Percentiles rank a stretch among this genome's conserved stretches.
These are phyloP conservation scores for Melieria picta DNA, from an alignment of 2,888 invertebrate genomes.

Conservation along the genomic window DNA sequence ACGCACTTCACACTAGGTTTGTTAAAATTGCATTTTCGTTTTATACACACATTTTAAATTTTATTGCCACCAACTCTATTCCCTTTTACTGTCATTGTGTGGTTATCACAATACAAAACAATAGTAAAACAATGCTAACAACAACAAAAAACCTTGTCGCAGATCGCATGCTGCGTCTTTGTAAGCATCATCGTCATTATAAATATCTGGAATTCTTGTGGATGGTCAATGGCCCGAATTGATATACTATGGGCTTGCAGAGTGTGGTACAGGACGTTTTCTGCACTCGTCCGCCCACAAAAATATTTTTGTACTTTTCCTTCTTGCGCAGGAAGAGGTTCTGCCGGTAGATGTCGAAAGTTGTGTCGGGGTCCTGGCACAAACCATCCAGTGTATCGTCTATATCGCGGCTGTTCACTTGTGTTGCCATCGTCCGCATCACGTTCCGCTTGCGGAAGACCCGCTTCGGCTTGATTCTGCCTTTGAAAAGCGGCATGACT, in stretches of 20 bases:
- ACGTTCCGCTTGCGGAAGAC: slow-evolving; percentile 19
- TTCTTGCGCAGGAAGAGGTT: slow-evolving; percentile 39
- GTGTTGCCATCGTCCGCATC: slow-evolving; percentile 33
- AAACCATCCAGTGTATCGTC: slow-evolving; percentile 41
- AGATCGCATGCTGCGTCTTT: too few relatives aligned
- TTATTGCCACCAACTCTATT: too few relatives aligned
- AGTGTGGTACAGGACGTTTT: slow-evolving; percentile 36
- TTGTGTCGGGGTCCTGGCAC: slow-evolving; percentile 42
- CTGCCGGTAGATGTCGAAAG: slow-evolving; percentile 38
- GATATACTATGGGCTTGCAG: slow-evolving; percentile 36
- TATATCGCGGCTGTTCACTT: slow-evolving; percentile 39
- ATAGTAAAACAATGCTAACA: too few relatives aligned
- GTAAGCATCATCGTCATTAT: neutral
- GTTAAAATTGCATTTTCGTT: too few relatives aligned
- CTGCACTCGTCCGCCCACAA: slow-evolving; percentile 29
- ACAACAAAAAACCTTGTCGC: too few relatives aligned
- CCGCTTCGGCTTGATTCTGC: slow-evolving; percentile 1
- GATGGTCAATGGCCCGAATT: slow-evolving; percentile 41
- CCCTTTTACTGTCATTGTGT: too few relatives aligned
- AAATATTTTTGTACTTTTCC: slow-evolving; percentile 42
- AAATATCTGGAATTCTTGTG: slow-evolving; percentile 37
- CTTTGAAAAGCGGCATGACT: neutral
- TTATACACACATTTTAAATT: too few relatives aligned
- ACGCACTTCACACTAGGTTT: too few relatives aligned
- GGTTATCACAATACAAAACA: too few relatives aligned